Base-by-base conservation (phyloP, 2,113 vertebrate species). In the Procavia capensis region DNA sequence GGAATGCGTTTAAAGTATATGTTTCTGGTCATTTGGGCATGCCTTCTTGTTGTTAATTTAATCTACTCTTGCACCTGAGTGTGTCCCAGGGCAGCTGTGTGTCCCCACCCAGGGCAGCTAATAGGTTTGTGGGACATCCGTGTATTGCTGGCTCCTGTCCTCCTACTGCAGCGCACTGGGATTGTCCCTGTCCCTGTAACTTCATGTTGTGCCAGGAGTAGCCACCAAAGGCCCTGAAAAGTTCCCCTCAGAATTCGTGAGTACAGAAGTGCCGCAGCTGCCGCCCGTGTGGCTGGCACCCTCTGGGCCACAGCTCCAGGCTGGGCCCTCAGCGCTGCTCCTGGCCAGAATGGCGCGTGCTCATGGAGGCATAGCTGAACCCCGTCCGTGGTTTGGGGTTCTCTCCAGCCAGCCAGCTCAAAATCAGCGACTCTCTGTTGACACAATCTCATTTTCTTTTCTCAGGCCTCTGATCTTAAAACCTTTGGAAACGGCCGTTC, bases 121-220 rank as follows among this genome's bases (percentile, higher is more conserved):
- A 9, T n/a, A n/a, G 45, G 0, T 59, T 78, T 20, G 8, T 54
- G 34, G 57, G 19, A n/a, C 9, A 3, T 3, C 8, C 0, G 1
- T 3, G 2, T 20, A 0, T 10, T 13, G 45, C 45, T 25, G 9
- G 27, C 10, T 2, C 3, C 4, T 8, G 0, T 2, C n/a, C 6
- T 6, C 0, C 43, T 39, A 64, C 36, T 24, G 4, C 19, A 6
- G 47, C 57, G 20, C 2, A 0, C 34, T 10, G 8, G 16, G 0
- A 0, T 29, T 20, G 19, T 54, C 57, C 70, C 29, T 1, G 6
- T 7, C 17, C 39, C 34, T 45, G 9, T 8, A 25, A 68, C 29
- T n/a, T 61, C 24, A 43, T 0, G 8, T 22, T 61, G 31, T 24
- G 79, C 45, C 31, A 2, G 88, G 39, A 84, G 63, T 43, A 3